Conservation (phyloP, 1,140 invertebrate genomes). For the Glossosoma conforme region DNA sequence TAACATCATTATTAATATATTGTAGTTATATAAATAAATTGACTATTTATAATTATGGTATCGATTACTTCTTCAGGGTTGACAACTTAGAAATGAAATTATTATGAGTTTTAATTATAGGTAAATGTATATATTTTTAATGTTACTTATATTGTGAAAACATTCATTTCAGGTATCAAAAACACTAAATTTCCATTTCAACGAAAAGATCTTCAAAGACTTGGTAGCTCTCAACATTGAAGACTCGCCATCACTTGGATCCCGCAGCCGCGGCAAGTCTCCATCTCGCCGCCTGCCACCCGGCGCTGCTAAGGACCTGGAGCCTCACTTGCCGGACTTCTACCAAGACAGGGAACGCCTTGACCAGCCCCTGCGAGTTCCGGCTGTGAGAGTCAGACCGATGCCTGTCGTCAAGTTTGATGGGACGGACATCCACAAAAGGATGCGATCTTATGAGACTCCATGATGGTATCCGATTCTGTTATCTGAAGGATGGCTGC, state of each 20-base stretch:
- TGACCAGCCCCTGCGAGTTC: constrained; percentile 38
- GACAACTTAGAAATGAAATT: no score
- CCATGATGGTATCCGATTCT: constrained; percentile 2
- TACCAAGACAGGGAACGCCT: constrained; percentile 36
- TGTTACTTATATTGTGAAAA: no score
- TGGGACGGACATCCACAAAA: constrained; percentile 21
- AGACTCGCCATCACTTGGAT: constrained; percentile 33
- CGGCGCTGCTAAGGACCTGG: constrained; percentile 38
- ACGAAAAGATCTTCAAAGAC: constrained; percentile 47
- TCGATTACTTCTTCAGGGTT: no score
- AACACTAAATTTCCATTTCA: constrained; percentile 46
- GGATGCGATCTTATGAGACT: constrained; percentile 15
- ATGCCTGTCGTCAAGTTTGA: constrained; percentile 36
- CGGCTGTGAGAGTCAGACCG: constrained; percentile 38
- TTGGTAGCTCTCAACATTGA: constrained; percentile 46
- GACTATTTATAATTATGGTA: not conserved
- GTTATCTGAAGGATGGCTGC: not conserved
- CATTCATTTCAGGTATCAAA: constrained; percentile 38
- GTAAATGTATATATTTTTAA: no score
- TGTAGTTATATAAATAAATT: no score
- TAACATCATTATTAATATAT: no score
- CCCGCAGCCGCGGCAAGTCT: constrained; percentile 34
- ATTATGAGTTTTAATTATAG: no score
- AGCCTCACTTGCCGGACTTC: constrained; percentile 48
- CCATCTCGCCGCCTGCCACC: constrained; percentile 19